Conservation (phyloP, 2,888 invertebrate species). For the Pristionchus japonicus region DNA sequence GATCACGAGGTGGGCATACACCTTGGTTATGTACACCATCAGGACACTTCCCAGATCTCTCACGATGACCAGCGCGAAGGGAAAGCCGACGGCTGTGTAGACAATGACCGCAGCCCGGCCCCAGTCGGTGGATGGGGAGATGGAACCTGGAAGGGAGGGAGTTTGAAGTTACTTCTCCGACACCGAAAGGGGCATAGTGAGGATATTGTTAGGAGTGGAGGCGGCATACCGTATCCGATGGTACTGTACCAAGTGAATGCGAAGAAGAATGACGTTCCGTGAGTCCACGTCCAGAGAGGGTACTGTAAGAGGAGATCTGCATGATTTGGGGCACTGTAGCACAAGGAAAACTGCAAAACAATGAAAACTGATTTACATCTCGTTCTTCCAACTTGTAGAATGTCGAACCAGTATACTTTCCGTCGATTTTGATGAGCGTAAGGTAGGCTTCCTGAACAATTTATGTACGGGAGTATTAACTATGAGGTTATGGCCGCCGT, state of each 20-base stretch:
- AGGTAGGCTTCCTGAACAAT: slow-evolving; percentile 41
- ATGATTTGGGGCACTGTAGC: too few species aligned
- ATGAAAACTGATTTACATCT: neutral
- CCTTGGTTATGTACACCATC: neutral
- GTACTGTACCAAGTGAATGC: slow-evolving; percentile 32
- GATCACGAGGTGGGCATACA: neutral
- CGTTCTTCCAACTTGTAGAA: slow-evolving; percentile 26
- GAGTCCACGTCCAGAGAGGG: slow-evolving; percentile 41
- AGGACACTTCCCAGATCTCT: neutral
- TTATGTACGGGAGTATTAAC: too few species aligned
- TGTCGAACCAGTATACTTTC: slow-evolving; percentile 30
- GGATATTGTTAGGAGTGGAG: too few species aligned
- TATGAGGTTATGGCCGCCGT: too few species aligned
- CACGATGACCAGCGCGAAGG: slow-evolving; percentile 3
- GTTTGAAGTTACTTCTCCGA: too few species aligned
- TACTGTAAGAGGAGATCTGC: too few species aligned
- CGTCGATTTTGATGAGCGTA: slow-evolving; percentile 4
- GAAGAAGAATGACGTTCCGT: slow-evolving; percentile 39
- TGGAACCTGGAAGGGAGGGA: neutral
- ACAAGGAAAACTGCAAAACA: neutral
- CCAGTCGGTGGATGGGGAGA: slow-evolving; percentile 28
- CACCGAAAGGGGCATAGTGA: too few species aligned
- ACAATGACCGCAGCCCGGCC: neutral
- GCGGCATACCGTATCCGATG: slow-evolving; percentile 44
- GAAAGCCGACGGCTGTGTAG: slow-evolving; percentile 30